Evolutionary conservation across 2,113 vertebrate genomes (phyloP).

Genomic region (Syngnathus floridae): DNA sequence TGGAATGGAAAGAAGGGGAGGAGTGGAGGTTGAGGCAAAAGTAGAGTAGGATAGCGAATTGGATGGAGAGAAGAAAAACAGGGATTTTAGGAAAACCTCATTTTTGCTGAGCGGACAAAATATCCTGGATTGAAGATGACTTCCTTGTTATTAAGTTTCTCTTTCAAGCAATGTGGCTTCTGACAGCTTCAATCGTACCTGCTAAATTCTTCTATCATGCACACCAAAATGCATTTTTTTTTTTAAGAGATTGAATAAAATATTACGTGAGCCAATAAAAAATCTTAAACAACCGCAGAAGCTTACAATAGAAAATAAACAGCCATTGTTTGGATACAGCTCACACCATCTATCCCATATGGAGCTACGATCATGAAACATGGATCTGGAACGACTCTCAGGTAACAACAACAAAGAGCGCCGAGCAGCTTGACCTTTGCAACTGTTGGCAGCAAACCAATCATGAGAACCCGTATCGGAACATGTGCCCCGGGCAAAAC

Average conservation of each 20-base stretch:
- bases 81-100: constrained; percentile 54
- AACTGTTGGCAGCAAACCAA: constrained; percentile 90
- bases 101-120: constrained; percentile 58
- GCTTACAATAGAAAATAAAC: constrained; percentile 30
- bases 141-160: constrained; percentile 33
- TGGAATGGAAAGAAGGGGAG: constrained; percentile 42
- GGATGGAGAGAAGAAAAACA: constrained; percentile 32
- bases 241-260: not conserved
- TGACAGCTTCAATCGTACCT: constrained; percentile 16
- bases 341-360: constrained; percentile 29
- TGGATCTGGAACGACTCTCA: constrained; percentile 67
- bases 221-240: constrained; percentile 21
- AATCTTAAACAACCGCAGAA: constrained; percentile 16
- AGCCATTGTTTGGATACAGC: constrained; percentile 26
- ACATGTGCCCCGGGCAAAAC: constrained; percentile 93
- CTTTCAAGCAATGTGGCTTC: constrained; percentile 23
- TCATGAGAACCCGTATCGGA: constrained; percentile 92
- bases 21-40: constrained; percentile 37
- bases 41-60: constrained; percentile 34
- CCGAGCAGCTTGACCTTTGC: constrained; percentile 89
- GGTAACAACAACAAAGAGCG: constrained; percentile 71
- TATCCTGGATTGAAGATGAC: constrained; percentile 36
- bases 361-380: constrained; percentile 52
- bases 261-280: not conserved
- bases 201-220: constrained; percentile 34